Evolutionary conservation across 2,888 invertebrate species (phyloP).

Genomic region (Synanthedon tipuliformis): DNA sequence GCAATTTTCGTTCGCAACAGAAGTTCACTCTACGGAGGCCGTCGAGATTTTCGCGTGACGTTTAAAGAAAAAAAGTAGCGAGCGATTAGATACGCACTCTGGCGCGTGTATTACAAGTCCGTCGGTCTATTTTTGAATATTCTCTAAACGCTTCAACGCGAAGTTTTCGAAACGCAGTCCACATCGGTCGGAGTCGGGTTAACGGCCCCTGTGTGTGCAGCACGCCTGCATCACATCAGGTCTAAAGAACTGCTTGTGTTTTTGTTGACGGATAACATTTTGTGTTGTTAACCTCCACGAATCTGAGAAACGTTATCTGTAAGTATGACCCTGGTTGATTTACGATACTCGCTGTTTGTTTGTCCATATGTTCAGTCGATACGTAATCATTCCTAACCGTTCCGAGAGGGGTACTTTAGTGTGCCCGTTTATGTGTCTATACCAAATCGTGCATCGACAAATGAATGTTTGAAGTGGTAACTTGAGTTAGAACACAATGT

Average conservation of each 20-base stretch:
- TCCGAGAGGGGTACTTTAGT: no score
- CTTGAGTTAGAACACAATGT: background rate
- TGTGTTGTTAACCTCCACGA: constrained; percentile 57
- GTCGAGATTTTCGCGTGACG: constrained; percentile 31
- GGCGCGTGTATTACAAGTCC: constrained; percentile 42
- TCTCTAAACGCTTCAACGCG: constrained; percentile 61
- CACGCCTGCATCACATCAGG: constrained; percentile 48
- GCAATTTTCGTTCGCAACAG: constrained; percentile 38
- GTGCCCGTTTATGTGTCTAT: constrained; percentile 1
- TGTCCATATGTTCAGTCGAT: constrained; percentile 13
- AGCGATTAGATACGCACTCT: constrained; percentile 30
- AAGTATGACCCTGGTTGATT: constrained; percentile 66
- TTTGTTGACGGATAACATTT: constrained; percentile 62
- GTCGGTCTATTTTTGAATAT: constrained; percentile 69
- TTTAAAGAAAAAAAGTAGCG: constrained; percentile 27
- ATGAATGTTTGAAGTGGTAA: background rate
- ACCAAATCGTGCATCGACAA: background rate
- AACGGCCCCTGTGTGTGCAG: constrained; percentile 64
- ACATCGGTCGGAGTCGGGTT: constrained; percentile 49
- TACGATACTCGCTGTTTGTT: constrained; percentile 49
- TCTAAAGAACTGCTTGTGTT: constrained; percentile 39
- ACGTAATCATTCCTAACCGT: no score
- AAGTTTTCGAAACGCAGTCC: constrained; percentile 68
- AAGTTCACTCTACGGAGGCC: constrained; percentile 29
- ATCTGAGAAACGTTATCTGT: constrained; percentile 59